Conservation (phyloP, 2,113 vertebrate species). For the Solenodon paradoxus region DNA sequence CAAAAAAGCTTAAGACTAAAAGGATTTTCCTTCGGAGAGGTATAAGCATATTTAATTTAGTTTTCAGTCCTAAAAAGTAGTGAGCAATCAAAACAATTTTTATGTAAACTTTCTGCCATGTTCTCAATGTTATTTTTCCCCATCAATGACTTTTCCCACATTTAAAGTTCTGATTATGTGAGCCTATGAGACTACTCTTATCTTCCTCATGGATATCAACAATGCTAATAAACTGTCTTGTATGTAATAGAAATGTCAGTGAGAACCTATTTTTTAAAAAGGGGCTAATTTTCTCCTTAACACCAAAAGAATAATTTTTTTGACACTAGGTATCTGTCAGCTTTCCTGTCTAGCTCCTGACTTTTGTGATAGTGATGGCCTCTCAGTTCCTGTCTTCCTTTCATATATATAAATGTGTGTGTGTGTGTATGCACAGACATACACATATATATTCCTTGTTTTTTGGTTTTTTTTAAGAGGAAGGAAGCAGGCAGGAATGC, state of each 20-base stretch:
- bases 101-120: not conserved
- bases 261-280: not conserved
- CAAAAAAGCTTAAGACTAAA: constrained; percentile 27
- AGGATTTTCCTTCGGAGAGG: constrained; percentile 3
- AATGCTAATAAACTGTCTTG: not conserved
- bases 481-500: too few relatives aligned
- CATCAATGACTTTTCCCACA: not conserved
- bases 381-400: not conserved
- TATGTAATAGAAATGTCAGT: not conserved
- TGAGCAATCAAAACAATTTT: not conserved
- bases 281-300: not conserved
- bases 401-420: too few relatives aligned
- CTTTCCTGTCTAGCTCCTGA: not conserved
- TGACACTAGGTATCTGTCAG: not conserved
- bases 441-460: too few relatives aligned
- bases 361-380: not conserved
- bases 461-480: too few relatives aligned
- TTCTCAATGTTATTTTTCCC: not conserved
- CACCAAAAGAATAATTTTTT: not conserved
- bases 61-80: not conserved
- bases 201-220: not conserved
- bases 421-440: too few relatives aligned
- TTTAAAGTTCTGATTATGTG: not conserved
- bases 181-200: not conserved
- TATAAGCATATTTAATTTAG: not conserved